These are phyloP conservation scores for Galaxias olidus DNA, from an alignment of 2,797 vertebrate genomes.

Conservation along the genomic window DNA sequence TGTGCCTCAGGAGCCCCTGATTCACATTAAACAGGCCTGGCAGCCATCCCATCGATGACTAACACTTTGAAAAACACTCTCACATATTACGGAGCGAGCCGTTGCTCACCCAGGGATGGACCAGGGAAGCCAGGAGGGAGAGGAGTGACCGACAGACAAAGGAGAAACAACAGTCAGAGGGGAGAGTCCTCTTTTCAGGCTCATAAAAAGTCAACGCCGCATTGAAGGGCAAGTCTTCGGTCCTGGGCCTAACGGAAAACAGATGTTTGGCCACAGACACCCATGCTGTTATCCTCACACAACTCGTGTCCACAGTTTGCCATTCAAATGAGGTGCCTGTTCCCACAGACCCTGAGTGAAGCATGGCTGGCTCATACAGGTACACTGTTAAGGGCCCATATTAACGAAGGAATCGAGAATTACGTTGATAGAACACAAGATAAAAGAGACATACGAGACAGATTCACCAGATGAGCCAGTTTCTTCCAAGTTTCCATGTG, in stretches of 20 bases:
- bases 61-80: too few relatives aligned
- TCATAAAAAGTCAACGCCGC: neutral
- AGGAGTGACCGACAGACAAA: too few relatives aligned
- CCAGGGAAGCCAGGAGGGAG: too few relatives aligned
- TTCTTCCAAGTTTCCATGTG: neutral
- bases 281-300: slow-evolving; percentile 25
- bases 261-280: slow-evolving; percentile 46
- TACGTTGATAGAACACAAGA: too few relatives aligned
- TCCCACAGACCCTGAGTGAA: neutral
- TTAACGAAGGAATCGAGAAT: neutral
- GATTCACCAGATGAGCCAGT: too few relatives aligned
- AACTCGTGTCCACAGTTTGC: slow-evolving; percentile 27
- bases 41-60: too few relatives aligned
- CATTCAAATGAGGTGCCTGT: slow-evolving; percentile 16
- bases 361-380: neutral
- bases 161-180: too few relatives aligned
- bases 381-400: neutral
- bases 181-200: neutral
- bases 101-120: too few relatives aligned
- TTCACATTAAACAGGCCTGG: too few relatives aligned
- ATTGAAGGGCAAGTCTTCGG: neutral
- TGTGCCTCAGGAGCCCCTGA: too few relatives aligned
- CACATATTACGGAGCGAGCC: too few relatives aligned
- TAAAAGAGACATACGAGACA: too few relatives aligned
- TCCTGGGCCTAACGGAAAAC: slow-evolving; percentile 44